Percentiles rank a stretch among this genome's conserved stretches.
These are phyloP conservation scores for Actinernus sp. DNA, from an alignment of 92 coral and sea anemone genomes.

Conservation along the genomic window DNA sequence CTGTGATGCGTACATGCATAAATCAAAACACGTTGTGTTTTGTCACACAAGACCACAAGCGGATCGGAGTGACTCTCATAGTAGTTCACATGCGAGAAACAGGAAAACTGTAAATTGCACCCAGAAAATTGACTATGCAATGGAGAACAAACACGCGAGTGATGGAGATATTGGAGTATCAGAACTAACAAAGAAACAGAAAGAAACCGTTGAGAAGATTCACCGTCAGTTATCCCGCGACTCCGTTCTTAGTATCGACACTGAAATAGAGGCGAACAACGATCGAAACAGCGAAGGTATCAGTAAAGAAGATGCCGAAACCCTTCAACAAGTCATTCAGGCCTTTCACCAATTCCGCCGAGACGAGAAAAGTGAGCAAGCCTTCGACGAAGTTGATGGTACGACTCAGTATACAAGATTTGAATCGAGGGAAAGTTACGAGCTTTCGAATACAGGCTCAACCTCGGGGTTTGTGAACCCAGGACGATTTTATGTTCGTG, in stretches of 20 bases:
- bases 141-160: no score
- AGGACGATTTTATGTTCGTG: slow-evolving; percentile 69
- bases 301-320: slow-evolving; percentile 25
- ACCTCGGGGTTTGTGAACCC: slow-evolving; percentile 56
- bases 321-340: slow-evolving; percentile 28
- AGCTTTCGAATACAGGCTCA: no score
- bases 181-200: slow-evolving; percentile 47
- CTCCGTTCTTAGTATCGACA: slow-evolving; percentile 34
- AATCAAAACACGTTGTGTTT: no score
- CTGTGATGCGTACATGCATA: no score
- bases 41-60: no score
- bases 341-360: slow-evolving; percentile 1
- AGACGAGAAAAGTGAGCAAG: background rate
- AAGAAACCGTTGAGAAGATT: slow-evolving; percentile 36
- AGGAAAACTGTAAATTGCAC: no score
- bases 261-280: slow-evolving; percentile 5
- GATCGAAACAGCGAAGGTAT: slow-evolving; percentile 18
- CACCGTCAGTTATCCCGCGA: slow-evolving; percentile 42
- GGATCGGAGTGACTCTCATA: no score
- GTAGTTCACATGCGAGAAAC: no score
- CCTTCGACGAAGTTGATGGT: no score
- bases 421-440: background rate
- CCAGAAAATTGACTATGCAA: no score
- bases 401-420: background rate
- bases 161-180: background rate